phyloP scores from a whole-genome alignment of 2,888 invertebrate genomes.

The Tenthredo mesomela region DNA sequence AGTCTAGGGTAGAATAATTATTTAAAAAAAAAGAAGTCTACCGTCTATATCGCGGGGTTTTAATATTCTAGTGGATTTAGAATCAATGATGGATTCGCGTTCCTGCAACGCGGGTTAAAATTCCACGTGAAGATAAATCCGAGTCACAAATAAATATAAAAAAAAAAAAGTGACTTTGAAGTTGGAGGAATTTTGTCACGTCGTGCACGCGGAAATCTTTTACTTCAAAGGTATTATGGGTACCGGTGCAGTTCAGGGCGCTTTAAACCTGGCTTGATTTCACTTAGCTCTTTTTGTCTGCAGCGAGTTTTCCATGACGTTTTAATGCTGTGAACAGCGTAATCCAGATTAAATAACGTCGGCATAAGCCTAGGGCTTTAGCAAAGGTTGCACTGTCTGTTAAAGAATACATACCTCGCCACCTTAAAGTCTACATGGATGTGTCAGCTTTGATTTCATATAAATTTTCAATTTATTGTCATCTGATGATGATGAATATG shows the following conservation, averaged over 20 bases:
- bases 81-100: neutral
- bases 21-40: neutral
- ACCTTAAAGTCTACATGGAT: neutral
- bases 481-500: neutral
- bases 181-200: conserved; percentile 2
- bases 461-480: neutral
- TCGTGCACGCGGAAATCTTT: conserved; percentile 6
- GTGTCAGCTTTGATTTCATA: neutral
- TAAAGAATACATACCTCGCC: neutral
- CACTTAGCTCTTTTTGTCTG: neutral
- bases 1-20: neutral
- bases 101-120: neutral
- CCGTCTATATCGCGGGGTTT: neutral
- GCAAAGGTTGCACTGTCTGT: neutral
- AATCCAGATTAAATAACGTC: conserved; percentile 38
- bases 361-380: conserved; percentile 7
- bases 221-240: neutral
- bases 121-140: neutral
- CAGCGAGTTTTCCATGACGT: conserved; percentile 15
- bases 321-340: conserved; percentile 39
- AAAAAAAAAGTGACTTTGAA: conserved; percentile 23
- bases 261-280: conserved; percentile 16
- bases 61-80: neutral
- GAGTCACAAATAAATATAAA: neutral
- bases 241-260: neutral